Evolutionary conservation across 2,113 vertebrate genomes (phyloP).

Genomic region (Callionymus lyra): DNA sequence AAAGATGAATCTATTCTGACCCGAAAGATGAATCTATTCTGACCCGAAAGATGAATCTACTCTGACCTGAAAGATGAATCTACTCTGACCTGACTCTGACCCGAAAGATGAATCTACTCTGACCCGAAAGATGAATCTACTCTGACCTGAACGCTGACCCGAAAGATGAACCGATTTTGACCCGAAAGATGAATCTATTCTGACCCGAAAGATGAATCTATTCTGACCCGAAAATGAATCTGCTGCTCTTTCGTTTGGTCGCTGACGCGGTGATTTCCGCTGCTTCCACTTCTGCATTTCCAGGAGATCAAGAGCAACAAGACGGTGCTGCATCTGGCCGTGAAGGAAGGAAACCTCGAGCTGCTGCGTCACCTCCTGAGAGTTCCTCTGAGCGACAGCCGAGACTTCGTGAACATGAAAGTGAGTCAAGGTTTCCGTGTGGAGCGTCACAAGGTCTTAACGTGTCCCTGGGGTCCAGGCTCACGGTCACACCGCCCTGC

Average conservation of each 20-base stretch:
- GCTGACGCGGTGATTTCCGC: conserved; percentile 1
- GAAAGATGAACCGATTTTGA: no score
- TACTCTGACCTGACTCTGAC: no score
- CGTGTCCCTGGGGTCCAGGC: no score
- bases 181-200: not conserved
- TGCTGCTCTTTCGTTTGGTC: conserved; percentile 15
- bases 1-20: not conserved
- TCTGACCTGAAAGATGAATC: no score
- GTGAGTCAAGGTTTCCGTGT: conserved; percentile 44
- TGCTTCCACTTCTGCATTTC: conserved; percentile 17
- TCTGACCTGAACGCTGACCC: no score
- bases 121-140: no score
- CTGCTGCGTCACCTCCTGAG: conserved; percentile 73
- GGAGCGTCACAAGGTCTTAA: not conserved
- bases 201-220: no score
- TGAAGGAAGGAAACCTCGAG: conserved; percentile 79
- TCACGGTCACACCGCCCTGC: conserved; percentile 84
- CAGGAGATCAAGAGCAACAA: conserved; percentile 91
- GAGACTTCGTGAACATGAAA: conserved; percentile 84
- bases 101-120: not conserved
- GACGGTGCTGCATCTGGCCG: conserved; percentile 79
- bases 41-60: not conserved
- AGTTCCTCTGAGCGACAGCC: conserved; percentile 60
- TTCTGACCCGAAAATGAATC: not conserved
- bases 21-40: no score